These are phyloP conservation scores for Delichon dasypus DNA, from an alignment of 2,797 vertebrate species.

Conservation along the genomic window DNA sequence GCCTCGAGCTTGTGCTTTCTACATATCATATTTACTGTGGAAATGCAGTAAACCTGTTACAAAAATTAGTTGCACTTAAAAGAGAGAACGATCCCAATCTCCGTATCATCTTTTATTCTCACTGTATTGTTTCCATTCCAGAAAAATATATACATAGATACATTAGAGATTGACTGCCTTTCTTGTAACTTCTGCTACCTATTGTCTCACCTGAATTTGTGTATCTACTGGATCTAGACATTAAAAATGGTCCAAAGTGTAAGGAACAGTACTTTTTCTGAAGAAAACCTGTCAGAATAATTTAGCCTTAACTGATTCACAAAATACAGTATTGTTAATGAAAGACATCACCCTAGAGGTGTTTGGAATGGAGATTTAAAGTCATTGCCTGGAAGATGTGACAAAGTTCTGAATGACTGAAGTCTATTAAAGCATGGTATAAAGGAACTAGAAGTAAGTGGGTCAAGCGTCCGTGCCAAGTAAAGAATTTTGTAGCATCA, in stretches of 20 bases:
- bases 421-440: not conserved
- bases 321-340: not conserved
- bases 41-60: not conserved
- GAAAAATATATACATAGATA: not conserved
- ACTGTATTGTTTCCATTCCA: not conserved
- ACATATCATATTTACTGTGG: not conserved
- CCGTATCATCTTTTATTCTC: not conserved
- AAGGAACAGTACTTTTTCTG: not conserved
- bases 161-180: not conserved
- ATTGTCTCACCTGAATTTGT: not conserved
- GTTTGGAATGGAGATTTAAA: not conserved
- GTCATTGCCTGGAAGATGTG: not conserved
- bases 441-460: not conserved
- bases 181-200: not conserved
- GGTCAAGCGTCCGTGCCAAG: not conserved
- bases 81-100: not conserved
- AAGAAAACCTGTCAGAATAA: not conserved
- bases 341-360: not conserved
- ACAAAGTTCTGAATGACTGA: not conserved
- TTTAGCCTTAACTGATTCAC: not conserved
- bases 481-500: not conserved
- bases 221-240: not conserved
- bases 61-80: not conserved
- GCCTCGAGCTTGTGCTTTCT: not conserved
- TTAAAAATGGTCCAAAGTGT: not conserved